Base-by-base conservation (phyloP, 2,113 vertebrate genomes). In the Xerus inauris region DNA sequence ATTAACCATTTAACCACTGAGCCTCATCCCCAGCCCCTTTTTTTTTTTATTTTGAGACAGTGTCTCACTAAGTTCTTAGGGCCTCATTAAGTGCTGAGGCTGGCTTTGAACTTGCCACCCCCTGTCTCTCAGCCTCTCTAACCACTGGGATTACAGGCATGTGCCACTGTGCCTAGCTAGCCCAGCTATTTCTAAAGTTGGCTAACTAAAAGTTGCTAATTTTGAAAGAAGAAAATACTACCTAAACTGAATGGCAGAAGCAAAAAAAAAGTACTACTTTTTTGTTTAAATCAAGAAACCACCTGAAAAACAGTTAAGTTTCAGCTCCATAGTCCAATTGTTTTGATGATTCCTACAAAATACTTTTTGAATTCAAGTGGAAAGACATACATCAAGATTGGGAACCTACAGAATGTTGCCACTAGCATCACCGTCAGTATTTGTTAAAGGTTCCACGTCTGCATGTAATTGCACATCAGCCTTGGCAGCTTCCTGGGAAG, bases 391-490 rank as follows among this genome's bases (percentile, higher is more conserved):
- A 45, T 59, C 62, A 40, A 32, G 64, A 83, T 0, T 49, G 26
- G 88, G n/a, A 30, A 35, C 40, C 14, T 38, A 72, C 19, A 73
- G 45, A 87, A 84, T 0, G n/a, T 13, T 45, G 72, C 80, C 84
- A 84, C 38, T 26, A 62, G 87, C 87, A 45, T 2, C 17, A 24
- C 45, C 59, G 8, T 24, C 75, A 32, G 79, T 38, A 38, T 83
- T 75, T 87, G 95, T 65, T 62, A 8, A 87, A 82, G 73, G 73
- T 16, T 35, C 81, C 45, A 14, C 35, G 40, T 95, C 92, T 94
- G 87, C 89, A 89, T 87, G 47, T 30, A 94, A 94, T 94, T 96
- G 94, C 91, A 95, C 84, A 80, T 84, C 71, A 72, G 85, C 59
- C 35, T n/a, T 32, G 81, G 85, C 72, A 87, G 82, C 40, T 86